Evolutionary conservation across 2,113 vertebrate species (phyloP), one percentile per base, ranked within the genome.

Genomic region (Dunckerocampus dactyliophorus): DNA sequence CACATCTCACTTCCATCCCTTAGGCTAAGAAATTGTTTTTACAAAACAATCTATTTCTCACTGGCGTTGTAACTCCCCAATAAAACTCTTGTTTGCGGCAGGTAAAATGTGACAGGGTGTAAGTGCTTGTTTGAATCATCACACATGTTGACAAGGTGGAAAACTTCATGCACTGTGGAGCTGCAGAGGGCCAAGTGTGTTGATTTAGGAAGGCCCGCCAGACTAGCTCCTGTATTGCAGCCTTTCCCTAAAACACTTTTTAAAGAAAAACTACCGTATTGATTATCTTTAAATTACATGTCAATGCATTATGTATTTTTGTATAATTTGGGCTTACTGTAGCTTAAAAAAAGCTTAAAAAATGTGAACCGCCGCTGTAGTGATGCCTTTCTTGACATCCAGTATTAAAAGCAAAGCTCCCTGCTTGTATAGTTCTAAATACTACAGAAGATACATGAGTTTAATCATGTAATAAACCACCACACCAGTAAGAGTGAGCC

Each of bases 1-100:
- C 61, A 72, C 71, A 59, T 82, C 62, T 85, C 74, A 65, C 60
- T 76, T 82, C 52, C 61, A 72, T 72, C 81, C 81, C 82, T 66
- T 42, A 79, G 84, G 85, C 78, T 42, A 80, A 75, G 47, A n/a
- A 60, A 48, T 34, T 83, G 84, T 86, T 86, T 84, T 82, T 72
- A 74, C 73, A 63, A 81, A 86, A 84, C 80, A 79, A 73, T 77
- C 68, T 74, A 66, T 71, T 69, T 82, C 74, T 83, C 62, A 34
- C 65, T 74, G 45, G 59, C 48, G 72, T 81, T 85, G 76, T 84
- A 78, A 77, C 59, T 77, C 63, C 64, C 49, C 62, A 54, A 39
- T 72, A 68, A 65, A 69, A n/a, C 45, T 79, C 74, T 63, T 74
- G 69, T 81, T 75, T 76, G 74, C 59, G 55, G 20, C 34, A 65